Conservation (phyloP, 2,113 vertebrate species). For the Misgurnus anguillicaudatus region DNA sequence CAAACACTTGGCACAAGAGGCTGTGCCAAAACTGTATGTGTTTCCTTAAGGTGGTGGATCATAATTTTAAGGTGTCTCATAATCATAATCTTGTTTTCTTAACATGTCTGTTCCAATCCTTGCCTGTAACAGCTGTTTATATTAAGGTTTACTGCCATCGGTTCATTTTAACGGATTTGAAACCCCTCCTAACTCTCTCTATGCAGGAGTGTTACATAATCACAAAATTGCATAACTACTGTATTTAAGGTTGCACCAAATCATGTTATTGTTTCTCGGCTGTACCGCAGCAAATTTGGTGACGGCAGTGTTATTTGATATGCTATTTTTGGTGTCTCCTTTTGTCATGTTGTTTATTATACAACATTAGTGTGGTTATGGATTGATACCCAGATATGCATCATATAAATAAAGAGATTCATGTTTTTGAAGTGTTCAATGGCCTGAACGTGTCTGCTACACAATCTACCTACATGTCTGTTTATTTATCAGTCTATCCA, state of each 20-base stretch:
- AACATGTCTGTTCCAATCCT: neutral
- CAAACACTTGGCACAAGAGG: neutral
- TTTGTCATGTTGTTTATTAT: conserved; percentile 10
- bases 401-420: too few relatives aligned
- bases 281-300: conserved; percentile 18
- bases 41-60: neutral
- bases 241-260: neutral
- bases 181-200: conserved; percentile 19
- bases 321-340: neutral
- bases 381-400: neutral
- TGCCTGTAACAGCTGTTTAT: neutral
- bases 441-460: too few relatives aligned
- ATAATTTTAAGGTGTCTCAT: too few relatives aligned
- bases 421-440: too few relatives aligned
- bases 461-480: too few relatives aligned
- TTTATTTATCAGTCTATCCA: too few relatives aligned
- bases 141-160: neutral
- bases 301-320: neutral
- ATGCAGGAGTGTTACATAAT: neutral
- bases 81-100: too few relatives aligned
- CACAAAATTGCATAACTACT: conserved; percentile 12
- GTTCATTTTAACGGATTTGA: neutral
- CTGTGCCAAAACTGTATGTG: neutral
- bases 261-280: conserved; percentile 11
- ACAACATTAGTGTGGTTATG: neutral